Percentiles rank a stretch among this genome's conserved stretches.
phyloP scores from a whole-genome alignment of 2,113 vertebrate genomes.

The Cyphomyrus discorhynchus region DNA sequence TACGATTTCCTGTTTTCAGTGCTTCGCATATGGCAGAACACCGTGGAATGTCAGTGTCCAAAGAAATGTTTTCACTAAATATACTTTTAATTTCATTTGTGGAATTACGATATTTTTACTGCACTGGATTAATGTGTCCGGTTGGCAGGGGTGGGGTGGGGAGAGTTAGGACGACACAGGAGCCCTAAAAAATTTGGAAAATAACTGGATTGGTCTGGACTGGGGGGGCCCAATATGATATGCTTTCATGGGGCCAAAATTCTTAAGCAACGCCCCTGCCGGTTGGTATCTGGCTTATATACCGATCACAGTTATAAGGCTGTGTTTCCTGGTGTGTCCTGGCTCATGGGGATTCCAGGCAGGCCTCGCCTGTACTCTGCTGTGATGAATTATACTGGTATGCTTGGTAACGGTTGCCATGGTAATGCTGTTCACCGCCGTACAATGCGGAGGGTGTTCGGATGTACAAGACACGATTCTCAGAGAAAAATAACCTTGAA shows the following conservation, averaged over 20 bases:
- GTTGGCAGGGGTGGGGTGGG: no score
- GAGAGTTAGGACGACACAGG: no score
- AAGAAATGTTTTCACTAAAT: background rate
- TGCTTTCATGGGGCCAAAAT: no score
- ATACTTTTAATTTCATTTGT: background rate
- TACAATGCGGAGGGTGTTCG: slow-evolving; percentile 40
- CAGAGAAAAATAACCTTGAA: slow-evolving; percentile 40
- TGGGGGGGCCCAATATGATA: no score
- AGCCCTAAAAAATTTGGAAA: no score
- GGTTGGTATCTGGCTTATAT: background rate
- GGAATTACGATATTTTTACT: background rate
- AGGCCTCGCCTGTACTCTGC: background rate
- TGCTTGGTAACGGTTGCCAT: slow-evolving; percentile 55
- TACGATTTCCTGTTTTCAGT: background rate
- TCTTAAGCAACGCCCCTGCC: no score
- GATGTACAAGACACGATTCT: slow-evolving; percentile 39
- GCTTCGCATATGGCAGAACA: background rate
- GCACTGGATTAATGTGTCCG: background rate
- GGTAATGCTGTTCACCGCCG: slow-evolving; percentile 54
- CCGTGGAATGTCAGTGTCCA: background rate
- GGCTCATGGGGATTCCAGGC: background rate
- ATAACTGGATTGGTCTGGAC: no score
- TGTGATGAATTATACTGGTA: background rate
- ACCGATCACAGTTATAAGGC: background rate
- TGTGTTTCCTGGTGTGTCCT: background rate